These are phyloP conservation scores for Luscinia luscinia DNA, from an alignment of 2,797 vertebrate genomes.

Conservation along the genomic window DNA sequence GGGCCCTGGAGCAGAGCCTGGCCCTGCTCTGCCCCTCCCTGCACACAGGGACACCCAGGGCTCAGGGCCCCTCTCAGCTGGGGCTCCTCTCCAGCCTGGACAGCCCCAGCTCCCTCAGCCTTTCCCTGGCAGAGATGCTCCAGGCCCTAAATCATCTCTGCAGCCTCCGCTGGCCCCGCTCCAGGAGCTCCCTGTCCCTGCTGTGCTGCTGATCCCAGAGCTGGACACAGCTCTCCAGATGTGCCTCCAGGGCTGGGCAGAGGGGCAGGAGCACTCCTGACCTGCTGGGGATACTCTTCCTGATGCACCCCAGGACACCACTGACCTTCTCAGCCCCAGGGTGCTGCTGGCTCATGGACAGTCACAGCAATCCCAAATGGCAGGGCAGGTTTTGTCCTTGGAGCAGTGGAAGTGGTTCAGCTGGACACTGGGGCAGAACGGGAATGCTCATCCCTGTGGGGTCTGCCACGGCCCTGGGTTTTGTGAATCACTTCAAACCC, in stretches of 20 bases:
- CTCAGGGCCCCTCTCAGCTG: no score
- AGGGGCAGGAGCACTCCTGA: neutral
- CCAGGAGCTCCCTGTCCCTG: no score
- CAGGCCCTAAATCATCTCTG: no score
- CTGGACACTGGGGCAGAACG: neutral
- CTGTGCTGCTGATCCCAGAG: neutral
- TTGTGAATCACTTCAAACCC: neutral
- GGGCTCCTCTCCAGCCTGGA: no score
- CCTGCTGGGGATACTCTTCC: rapidly evolving
- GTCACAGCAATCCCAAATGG: neutral
- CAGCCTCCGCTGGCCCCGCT: no score
- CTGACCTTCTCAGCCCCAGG: rapidly evolving
- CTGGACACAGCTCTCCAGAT: neutral
- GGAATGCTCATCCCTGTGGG: neutral
- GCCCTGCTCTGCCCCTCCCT: no score
- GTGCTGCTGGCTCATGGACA: neutral
- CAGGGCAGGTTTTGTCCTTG: neutral
- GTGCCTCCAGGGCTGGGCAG: neutral
- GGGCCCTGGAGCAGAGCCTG: no score
- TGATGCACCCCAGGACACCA: rapidly evolving
- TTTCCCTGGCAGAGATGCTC: no score
- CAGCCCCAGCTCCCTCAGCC: no score
- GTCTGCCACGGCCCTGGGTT: neutral
- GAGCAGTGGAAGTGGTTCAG: neutral
- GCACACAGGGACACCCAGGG: no score